Evolutionary conservation across 2,113 vertebrate genomes (phyloP).

Genomic region (Lampris incognitus): DNA sequence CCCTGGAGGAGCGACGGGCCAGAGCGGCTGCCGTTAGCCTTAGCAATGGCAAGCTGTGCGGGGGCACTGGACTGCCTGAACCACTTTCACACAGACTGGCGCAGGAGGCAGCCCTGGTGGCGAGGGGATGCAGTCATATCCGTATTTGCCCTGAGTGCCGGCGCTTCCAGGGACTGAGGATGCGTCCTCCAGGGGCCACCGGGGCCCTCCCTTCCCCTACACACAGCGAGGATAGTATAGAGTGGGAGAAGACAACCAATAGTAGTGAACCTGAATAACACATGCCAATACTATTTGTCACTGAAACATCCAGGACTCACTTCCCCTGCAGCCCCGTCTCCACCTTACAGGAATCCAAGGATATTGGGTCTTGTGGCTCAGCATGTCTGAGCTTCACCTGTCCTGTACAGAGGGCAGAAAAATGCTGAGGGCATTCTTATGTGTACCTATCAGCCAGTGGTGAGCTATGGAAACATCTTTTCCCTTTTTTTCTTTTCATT

Average conservation of each 20-base stretch:
- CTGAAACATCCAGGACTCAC: slow-evolving; percentile 36
- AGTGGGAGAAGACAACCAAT: slow-evolving; percentile 96
- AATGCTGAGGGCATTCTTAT: slow-evolving; percentile 46
- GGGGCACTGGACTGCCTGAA: slow-evolving; percentile 87
- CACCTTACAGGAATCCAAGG: slow-evolving; percentile 61
- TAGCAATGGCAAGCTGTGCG: slow-evolving; percentile 94
- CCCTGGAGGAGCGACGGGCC: slow-evolving; percentile 86
- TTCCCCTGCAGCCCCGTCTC: slow-evolving; percentile 55
- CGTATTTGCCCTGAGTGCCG: slow-evolving; percentile 96
- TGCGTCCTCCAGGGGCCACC: slow-evolving; percentile 75
- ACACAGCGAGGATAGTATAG: slow-evolving; percentile 92
- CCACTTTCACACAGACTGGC: slow-evolving; percentile 94
- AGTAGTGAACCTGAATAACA: slow-evolving; percentile 96
- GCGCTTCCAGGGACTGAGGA: slow-evolving; percentile 92
- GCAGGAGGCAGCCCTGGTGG: slow-evolving; percentile 92
- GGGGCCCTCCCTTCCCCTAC: slow-evolving; percentile 84
- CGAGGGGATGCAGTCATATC: slow-evolving; percentile 94
- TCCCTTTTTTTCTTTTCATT: slow-evolving; percentile 15
- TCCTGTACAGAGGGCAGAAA: slow-evolving; percentile 43
- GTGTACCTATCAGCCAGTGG: slow-evolving; percentile 53
- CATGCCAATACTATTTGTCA: not conserved
- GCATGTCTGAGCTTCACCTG: slow-evolving; percentile 45
- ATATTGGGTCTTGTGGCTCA: slow-evolving; percentile 59
- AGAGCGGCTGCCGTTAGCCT: slow-evolving; percentile 86
- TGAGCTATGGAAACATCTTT: slow-evolving; percentile 57